These are phyloP conservation scores for Cryptotis parvus DNA, from an alignment of 2,113 vertebrate species.

Conservation along the genomic window DNA sequence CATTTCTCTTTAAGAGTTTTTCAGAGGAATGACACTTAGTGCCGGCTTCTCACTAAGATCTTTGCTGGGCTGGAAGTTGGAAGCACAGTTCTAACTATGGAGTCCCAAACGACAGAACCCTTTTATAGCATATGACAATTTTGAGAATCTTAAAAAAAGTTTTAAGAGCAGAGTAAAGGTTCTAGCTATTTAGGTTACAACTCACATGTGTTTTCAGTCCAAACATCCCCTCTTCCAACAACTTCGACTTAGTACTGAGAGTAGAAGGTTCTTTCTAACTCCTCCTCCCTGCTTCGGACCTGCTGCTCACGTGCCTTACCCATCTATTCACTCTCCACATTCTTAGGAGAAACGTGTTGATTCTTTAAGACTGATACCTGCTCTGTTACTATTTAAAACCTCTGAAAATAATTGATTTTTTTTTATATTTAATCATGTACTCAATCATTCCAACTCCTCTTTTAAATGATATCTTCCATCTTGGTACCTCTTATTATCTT, in stretches of 20 bases:
- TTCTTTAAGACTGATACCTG: neutral
- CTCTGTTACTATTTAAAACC: neutral
- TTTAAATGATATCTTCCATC: slow-evolving; percentile 65
- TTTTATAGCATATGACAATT: neutral
- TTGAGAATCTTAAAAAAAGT: no score
- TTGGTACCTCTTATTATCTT: slow-evolving; percentile 43
- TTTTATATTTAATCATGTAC: slow-evolving; percentile 44
- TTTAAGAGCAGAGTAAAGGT: neutral
- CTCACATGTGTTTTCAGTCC: neutral
- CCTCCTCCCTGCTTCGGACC: neutral
- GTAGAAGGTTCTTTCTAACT: neutral
- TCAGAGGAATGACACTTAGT: neutral
- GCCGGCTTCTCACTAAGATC: no score
- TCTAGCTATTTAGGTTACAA: neutral
- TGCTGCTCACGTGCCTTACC: neutral
- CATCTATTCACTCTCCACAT: neutral
- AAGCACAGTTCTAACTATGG: neutral
- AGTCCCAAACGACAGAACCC: neutral
- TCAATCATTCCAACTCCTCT: slow-evolving; percentile 35
- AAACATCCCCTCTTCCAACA: neutral
- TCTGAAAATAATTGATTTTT: slow-evolving; percentile 19
- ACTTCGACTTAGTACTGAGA: neutral
- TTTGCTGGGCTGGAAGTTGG: neutral
- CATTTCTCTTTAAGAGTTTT: neutral
- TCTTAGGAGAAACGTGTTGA: neutral